phyloP scores from a whole-genome alignment of 2,888 invertebrate genomes.

The Cremastinae sp. region DNA sequence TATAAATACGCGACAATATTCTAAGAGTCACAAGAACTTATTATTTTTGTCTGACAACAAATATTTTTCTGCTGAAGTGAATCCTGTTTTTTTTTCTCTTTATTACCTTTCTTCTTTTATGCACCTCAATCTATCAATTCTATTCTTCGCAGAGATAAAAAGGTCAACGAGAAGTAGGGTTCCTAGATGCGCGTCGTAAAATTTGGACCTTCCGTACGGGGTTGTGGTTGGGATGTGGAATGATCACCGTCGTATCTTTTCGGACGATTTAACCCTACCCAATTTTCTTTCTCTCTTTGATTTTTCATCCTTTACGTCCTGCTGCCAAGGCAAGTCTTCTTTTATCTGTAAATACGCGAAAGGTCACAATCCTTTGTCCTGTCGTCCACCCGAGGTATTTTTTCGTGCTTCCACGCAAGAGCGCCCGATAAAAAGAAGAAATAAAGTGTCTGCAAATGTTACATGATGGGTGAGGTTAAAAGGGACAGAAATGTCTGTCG shows the following conservation, averaged over 20 bases:
- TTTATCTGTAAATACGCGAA: slow-evolving; percentile 19
- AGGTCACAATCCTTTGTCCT: slow-evolving; percentile 3
- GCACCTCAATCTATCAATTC: slow-evolving; percentile 17
- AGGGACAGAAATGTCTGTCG: slow-evolving; percentile 6
- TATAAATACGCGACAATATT: no score
- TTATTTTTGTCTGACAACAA: no score
- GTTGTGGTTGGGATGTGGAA: slow-evolving; percentile 21
- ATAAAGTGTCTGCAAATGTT: background rate
- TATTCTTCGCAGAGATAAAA: slow-evolving; percentile 3
- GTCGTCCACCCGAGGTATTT: slow-evolving; percentile 13
- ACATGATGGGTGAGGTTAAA: slow-evolving; percentile 36
- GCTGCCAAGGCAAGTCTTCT: slow-evolving; percentile 1
- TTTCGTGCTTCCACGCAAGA: slow-evolving; percentile 9
- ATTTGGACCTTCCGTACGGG: slow-evolving; percentile 22
- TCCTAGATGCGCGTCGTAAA: slow-evolving; percentile 9
- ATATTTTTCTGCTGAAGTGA: background rate
- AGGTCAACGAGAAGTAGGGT: slow-evolving; percentile 1
- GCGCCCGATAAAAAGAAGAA: slow-evolving; percentile 15
- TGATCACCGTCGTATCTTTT: slow-evolving; percentile 54
- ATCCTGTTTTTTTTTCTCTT: background rate
- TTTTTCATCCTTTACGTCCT: background rate
- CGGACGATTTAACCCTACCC: slow-evolving; percentile 58
- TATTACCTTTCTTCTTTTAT: background rate
- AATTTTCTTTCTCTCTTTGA: slow-evolving; percentile 5
- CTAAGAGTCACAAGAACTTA: no score